Conservation (phyloP, 2,113 vertebrate species). For the Tupaia tana region DNA sequence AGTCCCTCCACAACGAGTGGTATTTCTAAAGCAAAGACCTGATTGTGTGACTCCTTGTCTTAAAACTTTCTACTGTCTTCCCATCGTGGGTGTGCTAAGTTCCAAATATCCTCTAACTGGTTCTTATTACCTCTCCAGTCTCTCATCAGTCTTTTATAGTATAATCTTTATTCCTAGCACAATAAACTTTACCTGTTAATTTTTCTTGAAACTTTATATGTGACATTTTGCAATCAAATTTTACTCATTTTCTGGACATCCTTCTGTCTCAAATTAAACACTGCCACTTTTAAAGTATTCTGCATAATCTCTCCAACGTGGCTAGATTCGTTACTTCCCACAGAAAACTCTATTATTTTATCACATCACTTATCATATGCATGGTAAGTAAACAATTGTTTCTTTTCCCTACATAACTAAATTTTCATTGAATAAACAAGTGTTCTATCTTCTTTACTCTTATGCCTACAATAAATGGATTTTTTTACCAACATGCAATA, state of each 20-base stretch:
- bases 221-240: neutral
- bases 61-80: neutral
- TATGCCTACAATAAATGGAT: neutral
- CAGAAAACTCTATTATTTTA: neutral
- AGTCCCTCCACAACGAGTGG: neutral
- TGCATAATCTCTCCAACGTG: neutral
- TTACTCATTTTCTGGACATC: neutral
- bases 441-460: neutral
- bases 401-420: neutral
- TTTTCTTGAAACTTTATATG: neutral
- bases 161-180: neutral
- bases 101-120: neutral
- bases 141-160: neutral
- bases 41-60: neutral
- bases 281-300: neutral
- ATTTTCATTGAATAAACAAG: neutral
- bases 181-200: neutral
- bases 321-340: neutral
- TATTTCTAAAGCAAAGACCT: neutral
- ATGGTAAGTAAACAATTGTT: neutral
- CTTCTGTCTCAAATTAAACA: neutral
- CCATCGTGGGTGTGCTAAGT: neutral
- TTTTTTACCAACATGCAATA: neutral
- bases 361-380: neutral
- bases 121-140: neutral